Conservation (phyloP, 2,113 vertebrate species). For the Apteryx mantelli region DNA sequence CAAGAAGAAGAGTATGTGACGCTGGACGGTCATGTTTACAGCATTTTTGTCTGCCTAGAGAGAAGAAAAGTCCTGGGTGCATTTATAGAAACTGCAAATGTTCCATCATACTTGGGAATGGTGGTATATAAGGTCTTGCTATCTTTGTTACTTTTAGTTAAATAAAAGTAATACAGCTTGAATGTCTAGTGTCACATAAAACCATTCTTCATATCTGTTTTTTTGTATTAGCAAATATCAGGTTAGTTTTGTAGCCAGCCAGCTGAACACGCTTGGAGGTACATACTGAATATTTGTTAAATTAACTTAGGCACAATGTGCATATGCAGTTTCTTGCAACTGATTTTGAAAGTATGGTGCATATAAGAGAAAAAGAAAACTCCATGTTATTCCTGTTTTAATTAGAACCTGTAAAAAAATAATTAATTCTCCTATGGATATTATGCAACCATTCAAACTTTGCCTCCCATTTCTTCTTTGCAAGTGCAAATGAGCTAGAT, state of each 20-base stretch:
- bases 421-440: not conserved
- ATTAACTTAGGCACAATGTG: not conserved
- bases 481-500: conserved; percentile 7
- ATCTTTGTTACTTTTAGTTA: not conserved
- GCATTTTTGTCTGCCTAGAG: too few species aligned
- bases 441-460: not conserved
- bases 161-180: not conserved
- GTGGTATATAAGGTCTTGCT: not conserved
- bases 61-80: too few species aligned
- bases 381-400: not conserved
- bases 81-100: not conserved
- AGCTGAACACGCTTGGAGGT: not conserved
- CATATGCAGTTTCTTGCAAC: not conserved
- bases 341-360: not conserved
- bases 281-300: not conserved
- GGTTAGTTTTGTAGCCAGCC: not conserved
- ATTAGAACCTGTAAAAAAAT: not conserved
- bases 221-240: not conserved
- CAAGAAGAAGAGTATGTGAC: not conserved
- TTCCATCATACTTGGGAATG: not conserved
- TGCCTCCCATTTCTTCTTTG: not conserved
- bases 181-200: not conserved
- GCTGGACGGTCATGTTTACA: too few species aligned
- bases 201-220: not conserved
- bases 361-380: accelerated